Conservation (phyloP, 2,797 vertebrate genomes). For the Caiman crocodilus region DNA sequence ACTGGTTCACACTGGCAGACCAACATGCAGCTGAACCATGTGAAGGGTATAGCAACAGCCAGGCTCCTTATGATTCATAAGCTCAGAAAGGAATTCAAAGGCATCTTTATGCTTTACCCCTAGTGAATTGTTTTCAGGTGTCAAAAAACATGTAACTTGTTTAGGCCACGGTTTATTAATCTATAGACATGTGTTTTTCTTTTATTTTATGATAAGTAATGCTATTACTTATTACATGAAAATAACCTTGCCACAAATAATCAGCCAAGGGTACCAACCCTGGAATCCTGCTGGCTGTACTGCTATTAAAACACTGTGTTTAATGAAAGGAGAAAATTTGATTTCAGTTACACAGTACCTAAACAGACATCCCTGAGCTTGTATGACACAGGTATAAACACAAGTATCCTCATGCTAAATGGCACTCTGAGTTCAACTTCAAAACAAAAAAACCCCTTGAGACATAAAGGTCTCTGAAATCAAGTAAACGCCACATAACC, state of each 20-base stretch:
- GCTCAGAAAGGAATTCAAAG: not conserved
- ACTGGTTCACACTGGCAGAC: not conserved
- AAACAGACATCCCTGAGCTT: not conserved
- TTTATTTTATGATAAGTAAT: not conserved
- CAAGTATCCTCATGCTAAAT: not conserved
- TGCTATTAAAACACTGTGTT: not conserved
- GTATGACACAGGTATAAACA: not conserved
- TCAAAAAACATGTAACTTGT: not conserved
- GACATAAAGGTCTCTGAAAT: not conserved
- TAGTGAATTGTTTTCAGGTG: not conserved
- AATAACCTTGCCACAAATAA: not conserved
- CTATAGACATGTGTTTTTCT: not conserved
- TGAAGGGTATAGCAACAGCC: not conserved
- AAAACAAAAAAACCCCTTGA: not conserved
- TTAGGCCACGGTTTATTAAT: not conserved
- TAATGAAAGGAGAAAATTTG: not conserved
- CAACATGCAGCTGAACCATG: not conserved
- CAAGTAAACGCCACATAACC: not conserved
- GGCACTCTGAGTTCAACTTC: not conserved
- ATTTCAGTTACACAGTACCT: not conserved
- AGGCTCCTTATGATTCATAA: not conserved
- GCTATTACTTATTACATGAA: not conserved
- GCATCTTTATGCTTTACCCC: not conserved
- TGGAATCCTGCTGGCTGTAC: not conserved
- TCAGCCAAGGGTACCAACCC: not conserved